Conservation (phyloP, 2,888 invertebrate genomes). For the Melangyna quadrimaculata region DNA sequence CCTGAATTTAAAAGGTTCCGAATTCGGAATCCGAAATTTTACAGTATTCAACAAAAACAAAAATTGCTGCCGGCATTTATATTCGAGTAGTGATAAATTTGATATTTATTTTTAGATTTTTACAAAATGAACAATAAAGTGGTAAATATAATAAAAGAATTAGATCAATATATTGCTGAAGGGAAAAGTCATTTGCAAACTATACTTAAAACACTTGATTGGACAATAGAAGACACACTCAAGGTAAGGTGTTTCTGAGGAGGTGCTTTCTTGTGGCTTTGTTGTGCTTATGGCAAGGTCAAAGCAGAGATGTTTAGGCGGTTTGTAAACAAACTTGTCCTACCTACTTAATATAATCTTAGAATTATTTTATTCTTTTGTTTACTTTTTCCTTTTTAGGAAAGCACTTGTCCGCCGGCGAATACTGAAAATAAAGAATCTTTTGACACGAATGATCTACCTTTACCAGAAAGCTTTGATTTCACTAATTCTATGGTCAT, state of each 20-base stretch:
- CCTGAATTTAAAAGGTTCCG: too few species aligned
- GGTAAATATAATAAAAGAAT: neutral
- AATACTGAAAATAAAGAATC: neutral
- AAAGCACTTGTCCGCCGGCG: neutral
- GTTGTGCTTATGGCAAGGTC: neutral
- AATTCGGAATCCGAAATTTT: too few species aligned
- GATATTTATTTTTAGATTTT: neutral
- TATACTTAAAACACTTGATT: constrained; percentile 74
- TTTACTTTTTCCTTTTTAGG: constrained; percentile 19
- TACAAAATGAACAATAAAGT: neutral
- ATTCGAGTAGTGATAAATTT: too few species aligned
- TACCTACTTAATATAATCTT: too few species aligned
- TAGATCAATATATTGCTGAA: constrained; percentile 60
- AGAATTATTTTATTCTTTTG: neutral
- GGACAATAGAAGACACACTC: constrained; percentile 74
- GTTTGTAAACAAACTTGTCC: neutral
- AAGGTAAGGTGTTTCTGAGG: constrained; percentile 64
- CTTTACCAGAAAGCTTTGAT: constrained; percentile 70
- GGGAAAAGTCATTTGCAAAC: constrained; percentile 72
- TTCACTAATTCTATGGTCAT: constrained; percentile 72
- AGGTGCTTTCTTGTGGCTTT: neutral
- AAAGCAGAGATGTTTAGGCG: neutral
- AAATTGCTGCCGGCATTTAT: neutral
- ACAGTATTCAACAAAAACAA: neutral
- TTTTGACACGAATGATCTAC: constrained; percentile 41